Conservation (phyloP, 2,113 vertebrate species). For the Lethenteron reissneri region DNA sequence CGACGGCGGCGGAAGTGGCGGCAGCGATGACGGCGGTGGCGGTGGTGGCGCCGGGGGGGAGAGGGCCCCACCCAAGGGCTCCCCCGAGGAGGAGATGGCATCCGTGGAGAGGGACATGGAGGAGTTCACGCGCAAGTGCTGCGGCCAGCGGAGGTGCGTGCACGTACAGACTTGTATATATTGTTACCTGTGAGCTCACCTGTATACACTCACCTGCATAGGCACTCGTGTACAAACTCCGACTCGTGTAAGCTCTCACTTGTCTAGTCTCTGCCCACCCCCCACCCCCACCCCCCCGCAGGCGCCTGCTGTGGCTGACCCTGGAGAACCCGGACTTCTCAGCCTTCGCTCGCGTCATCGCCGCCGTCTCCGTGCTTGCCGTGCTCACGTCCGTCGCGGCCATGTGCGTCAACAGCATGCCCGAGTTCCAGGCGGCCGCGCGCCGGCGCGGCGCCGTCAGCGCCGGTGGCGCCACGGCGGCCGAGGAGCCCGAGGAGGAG, state of each 20-base stretch:
- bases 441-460: constrained; percentile 30
- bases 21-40: no score
- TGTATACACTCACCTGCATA: no score
- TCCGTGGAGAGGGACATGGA: constrained; percentile 72
- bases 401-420: constrained; percentile 90
- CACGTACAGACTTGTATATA: no score
- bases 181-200: no score
- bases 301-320: constrained; percentile 63
- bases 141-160: constrained; percentile 22
- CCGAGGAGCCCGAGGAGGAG: constrained; percentile 27
- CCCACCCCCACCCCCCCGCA: constrained; percentile 19
- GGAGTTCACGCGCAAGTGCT: constrained; percentile 44
- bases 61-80: constrained; percentile 27
- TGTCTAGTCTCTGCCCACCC: no score
- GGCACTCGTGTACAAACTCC: no score
- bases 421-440: constrained; percentile 59
- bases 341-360: constrained; percentile 83
- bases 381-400: constrained; percentile 64
- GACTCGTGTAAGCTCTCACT: no score
- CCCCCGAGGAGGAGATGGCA: constrained; percentile 62
- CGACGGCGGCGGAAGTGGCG: no score
- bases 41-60: no score
- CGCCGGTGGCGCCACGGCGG: constrained; percentile 27
- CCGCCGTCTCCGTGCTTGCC: constrained; percentile 66
- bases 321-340: constrained; percentile 95